Conservation (phyloP, 2,113 vertebrate species). For the Prinia subflava region DNA sequence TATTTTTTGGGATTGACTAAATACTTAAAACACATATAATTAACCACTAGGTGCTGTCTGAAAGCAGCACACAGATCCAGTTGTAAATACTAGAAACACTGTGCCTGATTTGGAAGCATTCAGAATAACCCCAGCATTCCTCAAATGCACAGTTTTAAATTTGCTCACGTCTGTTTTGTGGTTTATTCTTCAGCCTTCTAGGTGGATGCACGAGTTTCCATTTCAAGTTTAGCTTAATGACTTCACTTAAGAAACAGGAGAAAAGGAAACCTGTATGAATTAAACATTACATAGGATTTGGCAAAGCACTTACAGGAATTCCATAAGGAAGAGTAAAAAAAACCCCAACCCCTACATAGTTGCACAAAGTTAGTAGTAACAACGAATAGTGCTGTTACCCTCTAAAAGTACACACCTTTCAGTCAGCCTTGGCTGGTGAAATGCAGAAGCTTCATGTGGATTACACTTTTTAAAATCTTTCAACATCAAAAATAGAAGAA, state of each 20-base stretch:
- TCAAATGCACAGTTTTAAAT: background rate
- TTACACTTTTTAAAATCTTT: constrained; percentile 54
- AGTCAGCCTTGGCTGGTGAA: constrained; percentile 37
- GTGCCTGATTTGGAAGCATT: background rate
- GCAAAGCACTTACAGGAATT: constrained; percentile 8
- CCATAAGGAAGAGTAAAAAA: background rate
- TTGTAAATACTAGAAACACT: background rate
- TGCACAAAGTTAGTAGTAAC: background rate
- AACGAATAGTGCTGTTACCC: background rate
- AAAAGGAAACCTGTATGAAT: constrained; percentile 5
- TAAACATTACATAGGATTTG: background rate
- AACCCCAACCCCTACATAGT: background rate
- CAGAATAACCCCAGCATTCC: background rate
- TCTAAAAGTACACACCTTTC: constrained; percentile 8
- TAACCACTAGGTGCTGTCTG: background rate
- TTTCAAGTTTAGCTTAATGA: constrained; percentile 5
- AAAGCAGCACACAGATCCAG: background rate
- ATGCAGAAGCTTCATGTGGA: constrained; percentile 59
- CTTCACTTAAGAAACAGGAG: background rate
- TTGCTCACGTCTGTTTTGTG: background rate
- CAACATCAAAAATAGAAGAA: constrained; percentile 41
- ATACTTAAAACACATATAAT: background rate
- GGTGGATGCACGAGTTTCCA: background rate
- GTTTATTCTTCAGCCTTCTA: background rate
- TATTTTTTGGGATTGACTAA: background rate